These are phyloP conservation scores for Ochropleura leucogaster DNA, from an alignment of 2,888 invertebrate genomes.

Conservation along the genomic window DNA sequence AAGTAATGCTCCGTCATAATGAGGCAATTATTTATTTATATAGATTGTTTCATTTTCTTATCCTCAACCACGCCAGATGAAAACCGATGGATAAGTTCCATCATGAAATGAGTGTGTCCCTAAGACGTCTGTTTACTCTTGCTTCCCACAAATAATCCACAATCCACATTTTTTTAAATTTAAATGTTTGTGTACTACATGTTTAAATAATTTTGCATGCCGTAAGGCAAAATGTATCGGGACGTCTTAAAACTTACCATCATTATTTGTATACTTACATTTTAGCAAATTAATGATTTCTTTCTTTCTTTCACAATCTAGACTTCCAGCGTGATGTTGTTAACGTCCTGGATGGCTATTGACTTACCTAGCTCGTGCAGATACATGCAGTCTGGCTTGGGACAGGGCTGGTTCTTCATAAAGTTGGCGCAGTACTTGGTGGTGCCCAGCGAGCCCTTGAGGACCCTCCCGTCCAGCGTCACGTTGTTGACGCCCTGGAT, in stretches of 20 bases:
- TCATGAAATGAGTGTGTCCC: neutral
- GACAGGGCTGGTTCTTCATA: slow-evolving; percentile 99
- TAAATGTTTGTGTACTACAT: no score
- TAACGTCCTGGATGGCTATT: no score
- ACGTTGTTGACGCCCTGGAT: slow-evolving; percentile 99
- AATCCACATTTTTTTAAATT: no score
- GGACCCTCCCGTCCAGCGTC: slow-evolving; percentile 97
- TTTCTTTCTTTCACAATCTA: no score
- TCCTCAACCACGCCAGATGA: neutral
- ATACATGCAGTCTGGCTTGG: slow-evolving; percentile 99
- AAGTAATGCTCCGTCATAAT: no score
- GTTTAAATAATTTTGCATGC: no score
- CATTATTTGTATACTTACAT: no score
- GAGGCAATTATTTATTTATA: no score
- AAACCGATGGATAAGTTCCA: neutral
- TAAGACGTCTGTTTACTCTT: neutral
- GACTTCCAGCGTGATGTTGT: no score
- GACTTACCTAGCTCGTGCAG: slow-evolving; percentile 97
- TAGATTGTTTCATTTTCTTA: neutral
- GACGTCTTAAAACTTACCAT: no score
- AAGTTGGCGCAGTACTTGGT: slow-evolving; percentile 99
- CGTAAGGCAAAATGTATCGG: no score
- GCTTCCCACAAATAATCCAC: neutral
- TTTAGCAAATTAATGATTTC: no score
- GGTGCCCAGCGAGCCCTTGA: slow-evolving; percentile 99